Evolutionary conservation across 1,140 invertebrate species (phyloP).

Genomic region (Dolichoris vasculosae): DNA sequence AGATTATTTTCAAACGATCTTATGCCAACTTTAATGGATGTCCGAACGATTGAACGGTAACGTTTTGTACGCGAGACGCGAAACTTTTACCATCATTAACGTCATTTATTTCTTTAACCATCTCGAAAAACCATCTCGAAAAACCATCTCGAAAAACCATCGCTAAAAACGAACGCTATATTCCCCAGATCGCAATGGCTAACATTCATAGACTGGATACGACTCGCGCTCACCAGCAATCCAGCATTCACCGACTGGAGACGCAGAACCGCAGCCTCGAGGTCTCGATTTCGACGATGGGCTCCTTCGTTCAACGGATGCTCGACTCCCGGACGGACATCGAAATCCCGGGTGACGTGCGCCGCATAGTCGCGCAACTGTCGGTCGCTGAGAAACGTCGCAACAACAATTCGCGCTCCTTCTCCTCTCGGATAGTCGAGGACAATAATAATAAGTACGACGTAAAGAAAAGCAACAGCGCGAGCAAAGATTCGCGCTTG

Average conservation of each 20-base stretch:
- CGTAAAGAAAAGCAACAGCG: constrained; percentile 71
- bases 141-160: too few relatives aligned
- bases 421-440: constrained; percentile 75
- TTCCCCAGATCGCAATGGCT: constrained; percentile 76
- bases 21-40: too few relatives aligned
- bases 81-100: too few relatives aligned
- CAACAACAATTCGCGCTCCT: constrained; percentile 68
- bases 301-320: constrained; percentile 78
- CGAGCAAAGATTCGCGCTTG: constrained; percentile 65
- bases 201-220: constrained; percentile 80
- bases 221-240: constrained; percentile 76
- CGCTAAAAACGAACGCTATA: background rate
- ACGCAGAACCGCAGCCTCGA: constrained; percentile 79
- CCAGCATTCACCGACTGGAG: constrained; percentile 77
- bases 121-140: too few relatives aligned
- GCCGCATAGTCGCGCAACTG: constrained; percentile 79
- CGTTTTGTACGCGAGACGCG: too few relatives aligned
- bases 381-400: constrained; percentile 72
- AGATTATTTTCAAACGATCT: too few relatives aligned
- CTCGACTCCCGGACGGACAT: constrained; percentile 77
- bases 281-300: constrained; percentile 78
- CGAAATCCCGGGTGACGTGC: constrained; percentile 80
- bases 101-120: too few relatives aligned
- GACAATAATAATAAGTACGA: constrained; percentile 74
- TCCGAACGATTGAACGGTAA: too few relatives aligned